These are phyloP conservation scores for Gorsachius magnificus DNA, from an alignment of 2,797 vertebrate species.

Conservation along the genomic window DNA sequence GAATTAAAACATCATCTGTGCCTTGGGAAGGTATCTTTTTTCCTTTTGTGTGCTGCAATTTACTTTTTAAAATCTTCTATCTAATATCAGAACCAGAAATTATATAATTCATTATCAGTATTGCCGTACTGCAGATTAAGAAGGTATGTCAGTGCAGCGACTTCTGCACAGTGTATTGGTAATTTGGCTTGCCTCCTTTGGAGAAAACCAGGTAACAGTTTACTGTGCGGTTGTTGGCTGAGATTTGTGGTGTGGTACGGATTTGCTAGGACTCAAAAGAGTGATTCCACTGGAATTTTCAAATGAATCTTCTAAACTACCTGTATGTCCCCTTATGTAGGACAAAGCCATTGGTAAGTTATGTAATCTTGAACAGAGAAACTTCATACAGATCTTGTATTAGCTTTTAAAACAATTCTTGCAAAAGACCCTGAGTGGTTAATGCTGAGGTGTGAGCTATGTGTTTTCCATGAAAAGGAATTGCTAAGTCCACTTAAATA, in stretches of 20 bases:
- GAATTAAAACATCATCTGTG: not conserved
- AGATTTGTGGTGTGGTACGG: not conserved
- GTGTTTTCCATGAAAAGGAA: not conserved
- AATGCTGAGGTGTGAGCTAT: not conserved
- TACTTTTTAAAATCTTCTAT: slow-evolving; percentile 6
- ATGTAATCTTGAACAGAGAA: not conserved
- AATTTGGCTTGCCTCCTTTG: not conserved
- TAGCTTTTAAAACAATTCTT: not conserved
- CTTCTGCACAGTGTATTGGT: not conserved
- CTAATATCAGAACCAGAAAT: not conserved
- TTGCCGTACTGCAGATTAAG: not conserved
- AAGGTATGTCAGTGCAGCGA: not conserved
- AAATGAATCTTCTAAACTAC: not conserved
- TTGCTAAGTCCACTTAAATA: not conserved
- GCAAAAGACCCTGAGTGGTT: not conserved
- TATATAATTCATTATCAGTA: not conserved
- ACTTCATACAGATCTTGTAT: not conserved
- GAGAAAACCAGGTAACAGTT: not conserved
- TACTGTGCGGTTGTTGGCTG: not conserved
- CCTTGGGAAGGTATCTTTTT: not conserved
- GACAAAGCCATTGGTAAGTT: not conserved
- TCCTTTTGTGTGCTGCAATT: not conserved
- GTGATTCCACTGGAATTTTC: not conserved
- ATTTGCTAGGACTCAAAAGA: not conserved
- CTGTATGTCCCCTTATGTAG: not conserved